Percentiles rank a stretch among this genome's conserved stretches.
phyloP scores from a whole-genome alignment of 2,888 invertebrate species.

The Ferrisia virgata region DNA sequence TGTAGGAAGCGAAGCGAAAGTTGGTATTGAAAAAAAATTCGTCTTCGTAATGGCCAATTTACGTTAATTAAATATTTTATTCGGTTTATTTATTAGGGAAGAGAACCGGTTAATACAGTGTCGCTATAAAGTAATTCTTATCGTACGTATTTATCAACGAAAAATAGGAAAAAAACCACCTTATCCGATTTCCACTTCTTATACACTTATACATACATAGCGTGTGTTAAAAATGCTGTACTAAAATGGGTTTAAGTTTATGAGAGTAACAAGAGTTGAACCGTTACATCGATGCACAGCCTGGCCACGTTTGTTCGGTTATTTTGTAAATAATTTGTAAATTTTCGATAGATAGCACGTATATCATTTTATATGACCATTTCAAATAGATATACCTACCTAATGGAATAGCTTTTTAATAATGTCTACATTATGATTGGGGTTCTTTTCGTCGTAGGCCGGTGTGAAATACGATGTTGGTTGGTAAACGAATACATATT shows the following conservation, averaged over 20 bases:
- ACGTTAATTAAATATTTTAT: conserved; percentile 11
- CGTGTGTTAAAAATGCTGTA: too few relatives aligned
- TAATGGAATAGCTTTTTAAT: not conserved
- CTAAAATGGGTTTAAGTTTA: too few relatives aligned
- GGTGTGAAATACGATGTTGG: too few relatives aligned
- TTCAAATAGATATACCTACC: not conserved
- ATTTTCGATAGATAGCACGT: not conserved
- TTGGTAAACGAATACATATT: too few relatives aligned
- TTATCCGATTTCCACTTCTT: not conserved
- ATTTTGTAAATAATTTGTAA: not conserved
- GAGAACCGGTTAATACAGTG: conserved; percentile 15
- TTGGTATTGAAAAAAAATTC: not conserved
- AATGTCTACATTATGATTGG: not conserved
- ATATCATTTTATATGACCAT: not conserved
- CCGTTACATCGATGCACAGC: too few relatives aligned
- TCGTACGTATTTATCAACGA: not conserved
- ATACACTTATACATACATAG: not conserved
- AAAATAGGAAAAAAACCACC: not conserved
- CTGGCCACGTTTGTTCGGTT: too few relatives aligned
- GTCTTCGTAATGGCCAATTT: conserved; percentile 22
- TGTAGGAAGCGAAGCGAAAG: not conserved
- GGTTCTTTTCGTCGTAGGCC: not conserved
- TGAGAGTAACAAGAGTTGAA: not conserved
- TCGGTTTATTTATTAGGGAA: not conserved
- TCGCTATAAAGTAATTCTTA: not conserved